A percentile compares a stretch with the other conserved stretches of the same genome.
Evolutionary conservation across 2,888 invertebrate species (phyloP).

Genomic region (Dryomyza anilis): DNA sequence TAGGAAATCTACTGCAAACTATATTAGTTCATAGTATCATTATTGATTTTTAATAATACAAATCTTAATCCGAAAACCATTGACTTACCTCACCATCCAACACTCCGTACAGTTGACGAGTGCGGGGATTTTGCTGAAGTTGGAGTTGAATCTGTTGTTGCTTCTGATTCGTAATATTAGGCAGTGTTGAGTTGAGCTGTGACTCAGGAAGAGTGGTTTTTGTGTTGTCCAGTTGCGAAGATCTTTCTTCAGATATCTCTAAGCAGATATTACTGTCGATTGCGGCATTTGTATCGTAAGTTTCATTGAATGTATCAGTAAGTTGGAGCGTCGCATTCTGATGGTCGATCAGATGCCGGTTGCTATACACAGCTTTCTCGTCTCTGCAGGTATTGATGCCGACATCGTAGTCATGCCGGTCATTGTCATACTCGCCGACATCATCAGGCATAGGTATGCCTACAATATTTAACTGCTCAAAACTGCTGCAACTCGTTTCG

Average conservation of each 20-base stretch:
- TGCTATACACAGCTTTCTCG: too few species aligned
- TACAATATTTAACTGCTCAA: slow-evolving; percentile 46
- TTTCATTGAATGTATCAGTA: background rate
- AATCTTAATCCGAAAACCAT: too few species aligned
- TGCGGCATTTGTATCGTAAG: background rate
- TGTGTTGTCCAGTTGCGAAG: too few species aligned
- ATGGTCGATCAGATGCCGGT: background rate
- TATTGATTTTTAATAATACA: too few species aligned
- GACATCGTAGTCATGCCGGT: background rate
- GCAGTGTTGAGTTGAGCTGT: background rate
- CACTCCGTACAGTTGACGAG: slow-evolving; percentile 28
- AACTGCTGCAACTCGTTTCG: slow-evolving; percentile 45
- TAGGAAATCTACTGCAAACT: too few species aligned
- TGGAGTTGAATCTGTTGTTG: slow-evolving; percentile 26
- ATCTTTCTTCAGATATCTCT: slow-evolving; percentile 20
- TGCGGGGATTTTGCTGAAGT: slow-evolving; percentile 28
- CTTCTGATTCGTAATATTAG: slow-evolving; percentile 6
- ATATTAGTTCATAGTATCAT: too few species aligned
- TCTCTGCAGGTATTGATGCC: too few species aligned
- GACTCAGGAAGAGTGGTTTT: too few species aligned
- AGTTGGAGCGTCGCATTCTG: background rate
- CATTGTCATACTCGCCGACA: slow-evolving; percentile 9
- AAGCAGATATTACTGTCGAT: background rate
- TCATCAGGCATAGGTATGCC: slow-evolving; percentile 35
- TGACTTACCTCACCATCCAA: slow-evolving; percentile 25